Base-by-base conservation (phyloP, 2,113 vertebrate species). In the Sapajus apella region DNA sequence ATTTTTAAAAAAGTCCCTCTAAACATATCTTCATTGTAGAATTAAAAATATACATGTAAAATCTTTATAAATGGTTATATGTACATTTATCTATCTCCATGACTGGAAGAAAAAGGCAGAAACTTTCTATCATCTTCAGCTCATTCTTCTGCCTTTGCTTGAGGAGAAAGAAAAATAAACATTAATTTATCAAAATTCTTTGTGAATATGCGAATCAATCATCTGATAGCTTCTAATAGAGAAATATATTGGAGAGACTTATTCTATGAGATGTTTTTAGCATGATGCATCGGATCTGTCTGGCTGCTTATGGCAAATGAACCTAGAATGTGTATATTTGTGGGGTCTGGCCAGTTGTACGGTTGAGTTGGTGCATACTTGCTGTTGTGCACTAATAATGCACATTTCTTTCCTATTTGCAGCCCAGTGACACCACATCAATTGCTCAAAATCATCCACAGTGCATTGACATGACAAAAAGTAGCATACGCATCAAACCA, bases 261-360 rank as follows among this genome's bases (percentile, higher is more conserved):
- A 25, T 32, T 30, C n/a, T 64, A 10, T 45, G 55, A 3, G 27
- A 56, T 82, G 47, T 4, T 87, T 73, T 87, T 73, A 43, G 27
- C 52, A 80, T 1, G 20, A 25, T 1, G 2, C 1, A n/a, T 32
- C 20, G n/a, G 32, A 4, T n/a, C 37, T 58, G 3, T 45, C 21
- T 76, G 23, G 43, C 10, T 37, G 8, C 27, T 58, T 55, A 61
- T 72, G 20, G 83, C 37, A 43, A 96, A 25, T 47, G 84, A 56
- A 80, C 1, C 20, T 40, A 12, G 17, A 43, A 66, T 45, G 32
- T 37, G 52, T 27, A 5, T 81, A 47, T 55, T 75, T 25, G 16
- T 35, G 13, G 5, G 25, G 21, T 30, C 58, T 30, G 76, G 23
- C 8, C 40, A 68, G 17, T 50, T 32, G 5, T 14, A 40, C 70